Evolutionary conservation across 2,888 invertebrate genomes (phyloP).

Genomic region (Phyllotreta striolata): DNA sequence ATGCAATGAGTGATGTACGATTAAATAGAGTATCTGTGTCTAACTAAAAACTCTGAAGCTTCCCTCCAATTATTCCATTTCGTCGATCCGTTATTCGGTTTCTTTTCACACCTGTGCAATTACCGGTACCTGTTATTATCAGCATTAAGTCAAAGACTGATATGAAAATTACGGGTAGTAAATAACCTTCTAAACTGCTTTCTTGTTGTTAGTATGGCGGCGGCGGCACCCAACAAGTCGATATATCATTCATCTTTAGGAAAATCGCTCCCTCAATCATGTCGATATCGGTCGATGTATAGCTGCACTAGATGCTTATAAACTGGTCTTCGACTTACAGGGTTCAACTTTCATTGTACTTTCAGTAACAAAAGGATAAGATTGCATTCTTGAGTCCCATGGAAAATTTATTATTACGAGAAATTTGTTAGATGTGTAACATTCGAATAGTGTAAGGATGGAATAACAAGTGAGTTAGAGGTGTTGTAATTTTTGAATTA

Average conservation of each 20-base stretch:
- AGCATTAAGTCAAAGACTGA: constrained; percentile 29
- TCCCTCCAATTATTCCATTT: background rate
- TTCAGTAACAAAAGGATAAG: background rate
- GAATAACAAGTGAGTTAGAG: background rate
- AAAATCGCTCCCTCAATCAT: constrained; percentile 28
- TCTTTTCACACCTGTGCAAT: constrained; percentile 31
- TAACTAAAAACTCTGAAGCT: background rate
- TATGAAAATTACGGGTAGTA: constrained; percentile 31
- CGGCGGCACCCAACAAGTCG: constrained; percentile 23
- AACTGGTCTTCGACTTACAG: constrained; percentile 12
- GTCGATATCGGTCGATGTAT: constrained; percentile 22
- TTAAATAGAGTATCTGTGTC: constrained; percentile 1
- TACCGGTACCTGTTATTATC: constrained; percentile 29
- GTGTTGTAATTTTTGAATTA: background rate
- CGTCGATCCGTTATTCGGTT: constrained; percentile 12
- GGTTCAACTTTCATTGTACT: constrained; percentile 3
- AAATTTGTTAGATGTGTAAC: no score
- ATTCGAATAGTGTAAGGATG: background rate
- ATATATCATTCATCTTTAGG: constrained; percentile 30
- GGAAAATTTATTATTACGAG: no score
- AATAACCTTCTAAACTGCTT: constrained; percentile 32
- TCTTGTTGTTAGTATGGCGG: constrained; percentile 20
- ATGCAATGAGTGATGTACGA: no score
- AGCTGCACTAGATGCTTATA: constrained; percentile 12
- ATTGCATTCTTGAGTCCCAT: no score